A percentile compares a stretch with the other conserved stretches of the same genome.
These are phyloP conservation scores for Nyctibius bracteatus DNA, from an alignment of 2,113 vertebrate species.

Conservation along the genomic window DNA sequence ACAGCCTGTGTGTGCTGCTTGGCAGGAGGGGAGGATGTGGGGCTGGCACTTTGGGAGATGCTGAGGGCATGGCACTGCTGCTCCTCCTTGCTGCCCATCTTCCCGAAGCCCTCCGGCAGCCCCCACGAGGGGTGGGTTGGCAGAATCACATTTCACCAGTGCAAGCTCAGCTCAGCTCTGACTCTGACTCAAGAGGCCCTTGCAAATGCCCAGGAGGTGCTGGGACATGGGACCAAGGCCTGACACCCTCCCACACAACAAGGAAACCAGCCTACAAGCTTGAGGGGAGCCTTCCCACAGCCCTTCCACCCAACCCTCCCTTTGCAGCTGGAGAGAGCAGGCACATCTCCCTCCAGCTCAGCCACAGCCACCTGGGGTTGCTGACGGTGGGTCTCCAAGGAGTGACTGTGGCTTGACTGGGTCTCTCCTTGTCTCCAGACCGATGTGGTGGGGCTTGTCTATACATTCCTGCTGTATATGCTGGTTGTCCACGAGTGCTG, in stretches of 20 bases:
- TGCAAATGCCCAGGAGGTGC: background rate
- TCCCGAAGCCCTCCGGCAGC: rapidly evolving
- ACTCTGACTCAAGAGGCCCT: background rate
- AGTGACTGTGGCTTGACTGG: background rate
- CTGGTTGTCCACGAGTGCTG: background rate
- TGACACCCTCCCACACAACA: background rate
- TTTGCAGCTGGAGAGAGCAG: background rate
- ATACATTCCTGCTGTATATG: rapidly evolving
- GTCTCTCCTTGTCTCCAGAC: background rate
- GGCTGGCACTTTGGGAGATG: rapidly evolving
- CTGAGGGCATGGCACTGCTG: background rate
- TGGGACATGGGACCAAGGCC: background rate
- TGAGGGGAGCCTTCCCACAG: background rate
- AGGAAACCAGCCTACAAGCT: background rate
- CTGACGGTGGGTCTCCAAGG: background rate
- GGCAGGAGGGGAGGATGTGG: background rate
- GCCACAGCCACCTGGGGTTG: background rate
- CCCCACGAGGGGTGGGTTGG: rapidly evolving
- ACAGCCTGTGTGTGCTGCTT: background rate
- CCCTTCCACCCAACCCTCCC: background rate
- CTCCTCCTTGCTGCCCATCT: background rate
- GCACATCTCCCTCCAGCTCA: background rate
- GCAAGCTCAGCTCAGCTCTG: background rate
- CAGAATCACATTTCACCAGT: background rate
- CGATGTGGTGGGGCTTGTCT: background rate